Base-by-base conservation (phyloP, 2,888 invertebrate genomes). In the Chalcis sispes region DNA sequence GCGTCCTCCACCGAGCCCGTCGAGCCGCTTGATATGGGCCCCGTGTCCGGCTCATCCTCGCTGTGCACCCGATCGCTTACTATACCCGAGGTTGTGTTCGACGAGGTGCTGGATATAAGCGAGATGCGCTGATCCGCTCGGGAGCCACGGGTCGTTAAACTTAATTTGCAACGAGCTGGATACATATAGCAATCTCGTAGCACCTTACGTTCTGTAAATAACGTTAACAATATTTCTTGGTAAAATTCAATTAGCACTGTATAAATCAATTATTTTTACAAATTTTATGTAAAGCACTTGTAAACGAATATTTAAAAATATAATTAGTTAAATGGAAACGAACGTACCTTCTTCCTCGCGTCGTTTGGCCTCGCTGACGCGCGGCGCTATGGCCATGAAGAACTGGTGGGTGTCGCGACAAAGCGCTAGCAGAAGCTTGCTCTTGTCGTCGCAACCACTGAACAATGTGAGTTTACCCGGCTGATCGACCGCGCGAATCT, bases 61-160 rank as follows among this genome's bases (percentile, higher is more conserved):
- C 96, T 97, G 88, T 97, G 97, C 72, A 97, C 96, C 81, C 97
- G 93, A 89, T 98, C 98, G 88, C 98, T 97, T 58, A 98, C 97
- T 82, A 98, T 97, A 75, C 98, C 98, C 36, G 97, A 98, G 27
- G 98, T 98, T 50, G 98, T 98, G 86, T 97, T 98, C n/a, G 97
- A 98, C 84, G 97, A 97, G 52, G 97, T 96, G 84, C 95, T 95
- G 76, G 96, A 96, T 86, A 98, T 96, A 36, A 98, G 94, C 72
- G 96, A 96, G 86, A 95, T 95, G 83, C 96, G 92, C 89, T 96
- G 95, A 88, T 95, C 95, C 79, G 90, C 93, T 85, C 93, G 93
- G 82, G 91, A 92, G 81, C 92, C 92, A 83, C 92, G 92, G 72
- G 89, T 88, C 79, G 92, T 91, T 82, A 92, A 87, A 84, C 92